Percentiles rank a stretch among this genome's conserved stretches.
phyloP scores from a whole-genome alignment of 2,113 vertebrate genomes.

The Arothron firmamentum region DNA sequence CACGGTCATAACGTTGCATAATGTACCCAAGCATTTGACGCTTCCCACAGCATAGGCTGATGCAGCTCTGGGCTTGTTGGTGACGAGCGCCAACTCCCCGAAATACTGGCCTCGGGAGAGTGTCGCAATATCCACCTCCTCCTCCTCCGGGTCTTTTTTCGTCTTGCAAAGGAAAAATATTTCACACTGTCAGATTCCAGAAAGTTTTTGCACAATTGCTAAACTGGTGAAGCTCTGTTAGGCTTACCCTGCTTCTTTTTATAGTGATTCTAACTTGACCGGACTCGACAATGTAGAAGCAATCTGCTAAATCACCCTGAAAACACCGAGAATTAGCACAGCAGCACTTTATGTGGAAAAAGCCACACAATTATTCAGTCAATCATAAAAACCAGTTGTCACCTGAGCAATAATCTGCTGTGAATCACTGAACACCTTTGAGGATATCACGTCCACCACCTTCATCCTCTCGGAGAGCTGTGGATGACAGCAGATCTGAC shows the following conservation, averaged over 20 bases:
- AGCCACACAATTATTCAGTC: background rate
- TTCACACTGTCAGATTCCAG: background rate
- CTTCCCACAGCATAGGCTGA: slow-evolving; percentile 95
- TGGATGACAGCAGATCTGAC: slow-evolving; percentile 40
- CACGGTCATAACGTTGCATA: slow-evolving; percentile 1
- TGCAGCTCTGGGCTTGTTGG: slow-evolving; percentile 95
- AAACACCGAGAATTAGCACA: background rate
- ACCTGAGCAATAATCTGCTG: slow-evolving; percentile 99
- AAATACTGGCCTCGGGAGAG: slow-evolving; percentile 96
- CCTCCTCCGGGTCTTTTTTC: slow-evolving; percentile 76
- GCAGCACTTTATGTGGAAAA: too few species aligned
- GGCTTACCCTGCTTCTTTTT: slow-evolving; percentile 91
- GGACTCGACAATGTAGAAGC: slow-evolving; percentile 97
- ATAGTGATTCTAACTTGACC: slow-evolving; percentile 98
- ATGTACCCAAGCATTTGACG: slow-evolving; percentile 95
- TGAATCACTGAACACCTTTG: slow-evolving; percentile 86
- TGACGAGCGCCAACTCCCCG: slow-evolving; percentile 94
- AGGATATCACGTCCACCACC: slow-evolving; percentile 94
- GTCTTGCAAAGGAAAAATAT: slow-evolving; percentile 55
- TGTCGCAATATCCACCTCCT: slow-evolving; percentile 88
- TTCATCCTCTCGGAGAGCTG: slow-evolving; percentile 96
- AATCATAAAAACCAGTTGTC: slow-evolving; percentile 20
- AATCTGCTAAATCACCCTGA: slow-evolving; percentile 93
- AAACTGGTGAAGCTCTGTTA: background rate
- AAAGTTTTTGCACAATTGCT: background rate